Percentiles rank a stretch among this genome's conserved stretches.
phyloP scores from a whole-genome alignment of 2,888 invertebrate species.

The Germaria angustata region DNA sequence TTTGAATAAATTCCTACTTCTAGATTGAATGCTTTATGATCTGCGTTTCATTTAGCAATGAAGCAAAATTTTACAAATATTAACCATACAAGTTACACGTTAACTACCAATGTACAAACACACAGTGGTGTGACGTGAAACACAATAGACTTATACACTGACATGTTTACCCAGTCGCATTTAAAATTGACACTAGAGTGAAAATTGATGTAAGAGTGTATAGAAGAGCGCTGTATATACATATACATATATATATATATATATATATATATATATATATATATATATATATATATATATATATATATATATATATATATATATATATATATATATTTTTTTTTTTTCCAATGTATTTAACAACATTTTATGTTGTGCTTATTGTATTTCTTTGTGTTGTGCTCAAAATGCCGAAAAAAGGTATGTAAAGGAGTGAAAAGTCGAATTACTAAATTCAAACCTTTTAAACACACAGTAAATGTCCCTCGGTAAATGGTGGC shows the following conservation, averaged over 20 bases:
- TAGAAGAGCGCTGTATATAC: constrained; percentile 31
- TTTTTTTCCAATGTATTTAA: constrained; percentile 41
- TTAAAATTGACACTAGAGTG: background rate
- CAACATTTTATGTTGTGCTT: constrained; percentile 10
- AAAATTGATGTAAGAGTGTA: background rate
- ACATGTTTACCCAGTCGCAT: background rate
- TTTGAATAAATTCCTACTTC: constrained; percentile 20
- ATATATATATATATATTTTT: no score
- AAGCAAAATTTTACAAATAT: constrained; percentile 70
- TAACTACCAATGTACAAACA: constrained; percentile 7
- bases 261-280: no score
- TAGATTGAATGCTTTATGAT: constrained; percentile 51
- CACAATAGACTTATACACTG: constrained; percentile 6
- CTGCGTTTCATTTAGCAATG: constrained; percentile 75
- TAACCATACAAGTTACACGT: constrained; percentile 54
- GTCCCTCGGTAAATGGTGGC: no score
- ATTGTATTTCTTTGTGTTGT: constrained; percentile 6
- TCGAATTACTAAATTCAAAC: background rate
- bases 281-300: no score
- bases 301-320: no score
- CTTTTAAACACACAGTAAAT: background rate
- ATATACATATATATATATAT: no score
- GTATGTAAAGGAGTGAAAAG: background rate
- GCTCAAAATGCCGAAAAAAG: background rate
- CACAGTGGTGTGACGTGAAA: constrained; percentile 12